Evolutionary conservation across 1,140 invertebrate genomes (phyloP), one percentile per base, ranked within the genome.

Genomic region (Dendroctonus valens): DNA sequence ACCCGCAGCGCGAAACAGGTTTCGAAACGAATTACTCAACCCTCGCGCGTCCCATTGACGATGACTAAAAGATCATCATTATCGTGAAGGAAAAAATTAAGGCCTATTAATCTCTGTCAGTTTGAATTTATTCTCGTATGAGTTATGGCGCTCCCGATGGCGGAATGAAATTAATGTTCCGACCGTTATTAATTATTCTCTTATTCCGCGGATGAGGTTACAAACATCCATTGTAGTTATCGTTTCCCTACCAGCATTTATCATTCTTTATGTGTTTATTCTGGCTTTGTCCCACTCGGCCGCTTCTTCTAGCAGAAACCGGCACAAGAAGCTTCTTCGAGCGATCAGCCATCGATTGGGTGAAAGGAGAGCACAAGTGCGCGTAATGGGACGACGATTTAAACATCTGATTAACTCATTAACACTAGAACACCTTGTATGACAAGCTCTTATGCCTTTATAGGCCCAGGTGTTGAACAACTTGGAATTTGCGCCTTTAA

Each of bases 121-220:
- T 44, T 61, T 51, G 41, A 61, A 61, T 61, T 61, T 61, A 61
- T 61, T 61, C 52, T 61, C 59, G 46, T 61, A 61, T 61, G 59
- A 61, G 59, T 61, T 59, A 59, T 59, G 46, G 42, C 57, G 42
- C 57, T 59, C 57, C 57, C 57, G 49, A 61, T 61, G 59, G 59
- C 49, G 48, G 59, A 50, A 61, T 50, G 41, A 50, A 48, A 61
- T 61, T 61, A 61, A 61, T 61, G 59, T 61, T 61, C 48, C 59
- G 46, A 61, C 37, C 14, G 48, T 61, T 61, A 61, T 61, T 61
- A 61, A 61, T 61, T 61, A 61, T 61, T 58, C 59, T 61, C 40
- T 51, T 61, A 61, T 61, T 61, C 49, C 42, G 9, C 46, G 48
- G 59, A 61, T 61, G 48, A 61, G 48, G 59, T 61, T 61, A 50